Base-by-base conservation (phyloP, 2,797 vertebrate species). In the Argya squamiceps region DNA sequence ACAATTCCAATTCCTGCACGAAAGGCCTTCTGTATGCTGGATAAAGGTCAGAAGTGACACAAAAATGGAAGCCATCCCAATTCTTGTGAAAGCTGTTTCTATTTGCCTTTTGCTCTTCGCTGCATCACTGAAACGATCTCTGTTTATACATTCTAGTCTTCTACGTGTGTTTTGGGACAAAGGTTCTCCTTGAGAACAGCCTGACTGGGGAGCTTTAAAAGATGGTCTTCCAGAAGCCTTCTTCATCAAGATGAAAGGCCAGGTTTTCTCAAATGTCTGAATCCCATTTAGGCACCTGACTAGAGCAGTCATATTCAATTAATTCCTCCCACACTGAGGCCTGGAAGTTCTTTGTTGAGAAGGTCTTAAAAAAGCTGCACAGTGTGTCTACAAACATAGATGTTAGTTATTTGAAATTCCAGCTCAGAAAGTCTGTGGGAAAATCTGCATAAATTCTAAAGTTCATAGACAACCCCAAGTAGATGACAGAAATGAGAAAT, bases 401-500 rank as follows among this genome's bases (percentile, higher is more conserved):
- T 15, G 21, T 39, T 43, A 55, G 47, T 67, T 78, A 30, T 79
- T 62, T 82, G 70, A 91, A 92, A 88, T 79, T 86, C 50, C 15
- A 11, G 21, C 74, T 79, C 3, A 2, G 46, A 86, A 87, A 30
- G 4, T 46, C 59, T 63, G 23, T 67, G 36, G 60, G 49, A 74
- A 95, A 94, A 93, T 74, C 56, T 88, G 24, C 30, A 84, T 86
- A 63, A 80, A 94, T 71, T 88, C 85, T 83, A 30, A 88, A 93
- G 73, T 49, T 78, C 68, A 41, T 39, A 49, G 7, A 9, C 52
- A 93, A 62, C 74, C 86, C 75, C 37, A 75, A 89, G 60, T 63
- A 91, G 75, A n/a, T 75, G 80, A 87, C 19, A 97, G 64, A 89
- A 84, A 78, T 32, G 78, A 94, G 88, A 96, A 95, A 82, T 67